Evolutionary conservation across 2,888 invertebrate genomes (phyloP).

Genomic region (Alloscopus bannaensis): DNA sequence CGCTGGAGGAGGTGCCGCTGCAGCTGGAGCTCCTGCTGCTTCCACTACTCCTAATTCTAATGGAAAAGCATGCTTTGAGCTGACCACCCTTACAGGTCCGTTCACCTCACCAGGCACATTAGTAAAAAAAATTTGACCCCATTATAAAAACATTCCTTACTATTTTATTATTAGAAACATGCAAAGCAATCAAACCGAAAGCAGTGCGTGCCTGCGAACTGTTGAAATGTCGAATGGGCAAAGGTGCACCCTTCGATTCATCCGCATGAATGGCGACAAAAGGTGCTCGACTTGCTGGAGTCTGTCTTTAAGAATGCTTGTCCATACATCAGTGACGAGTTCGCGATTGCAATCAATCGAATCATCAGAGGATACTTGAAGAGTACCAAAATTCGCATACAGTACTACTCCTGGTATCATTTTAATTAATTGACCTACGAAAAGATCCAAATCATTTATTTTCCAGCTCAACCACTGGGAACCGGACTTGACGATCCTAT

Average conservation of each 20-base stretch:
- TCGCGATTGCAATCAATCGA: constrained; percentile 29
- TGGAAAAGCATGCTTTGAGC: constrained; percentile 38
- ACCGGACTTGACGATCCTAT: constrained; percentile 32
- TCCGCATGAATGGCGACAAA: constrained; percentile 42
- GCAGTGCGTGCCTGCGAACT: constrained; percentile 29
- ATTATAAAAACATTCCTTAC: not conserved
- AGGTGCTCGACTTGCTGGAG: constrained; percentile 39
- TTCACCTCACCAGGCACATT: not conserved
- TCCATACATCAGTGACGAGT: constrained; percentile 35
- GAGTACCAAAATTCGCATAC: not conserved
- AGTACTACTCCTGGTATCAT: too few species aligned
- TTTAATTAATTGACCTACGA: too few species aligned
- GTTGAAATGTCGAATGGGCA: constrained; percentile 23
- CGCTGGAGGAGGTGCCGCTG: not conserved
- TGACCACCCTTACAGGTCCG: constrained; percentile 30
- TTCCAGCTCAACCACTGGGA: constrained; percentile 27
- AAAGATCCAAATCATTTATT: too few species aligned
- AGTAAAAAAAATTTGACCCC: not conserved
- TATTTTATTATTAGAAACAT: constrained; percentile 21
- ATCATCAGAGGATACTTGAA: constrained; percentile 57
- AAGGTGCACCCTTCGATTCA: constrained; percentile 14
- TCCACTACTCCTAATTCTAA: too few species aligned
- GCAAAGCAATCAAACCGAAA: constrained; percentile 39
- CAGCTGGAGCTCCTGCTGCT: not conserved
- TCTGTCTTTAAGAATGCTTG: constrained; percentile 39